Base-by-base conservation (phyloP, 1,140 invertebrate genomes). In the Drosophila arawakana region DNA sequence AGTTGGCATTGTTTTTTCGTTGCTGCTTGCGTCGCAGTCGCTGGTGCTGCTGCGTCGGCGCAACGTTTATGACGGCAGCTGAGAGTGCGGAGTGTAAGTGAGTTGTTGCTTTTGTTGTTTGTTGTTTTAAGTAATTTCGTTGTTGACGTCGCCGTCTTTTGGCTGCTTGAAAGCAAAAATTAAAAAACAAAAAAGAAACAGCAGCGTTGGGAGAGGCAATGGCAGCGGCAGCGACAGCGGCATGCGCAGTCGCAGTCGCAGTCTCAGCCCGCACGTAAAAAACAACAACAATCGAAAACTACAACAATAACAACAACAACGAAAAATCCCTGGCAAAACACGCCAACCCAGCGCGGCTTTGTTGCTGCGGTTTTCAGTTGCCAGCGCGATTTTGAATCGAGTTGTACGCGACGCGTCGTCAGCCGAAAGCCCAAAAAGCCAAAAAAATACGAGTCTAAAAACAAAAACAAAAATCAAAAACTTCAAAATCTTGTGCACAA, bases 361-460 rank as follows among this genome's bases (percentile, higher is more conserved):
- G 84, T 88, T 88, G 84, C 80, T 89, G 84, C 77, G 80, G 71
- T 80, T 89, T 85, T 88, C 80, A 88, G 84, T 88, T 88, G 84
- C 84, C 78, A 88, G 74, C 84, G 84, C 80, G 84, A 89, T 88
- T 88, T 88, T 88, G 84, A 88, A 84, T 88, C 50, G 84, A 84
- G 78, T 88, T 84, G 84, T 75, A 88, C 85, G 84, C 80, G 76
- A 58, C 76, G 82, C 76, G 69, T 82, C 60, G 70, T 76, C 73
- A 54, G 11, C 39, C 35, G 7, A 52, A 44, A 52, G 10, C 21
- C 43, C 35, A 39, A 3, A 25, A 63, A 25, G 41, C 49, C 6
- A 10, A 39, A 58, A 54, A 4, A 69, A 18, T 21, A 21, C 18
- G 18, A 21, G 18, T 21, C 18, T 21, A 39, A 18, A 18, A 41